Evolutionary conservation across 2,797 vertebrate species (phyloP).

Genomic region (Natrix natrix): DNA sequence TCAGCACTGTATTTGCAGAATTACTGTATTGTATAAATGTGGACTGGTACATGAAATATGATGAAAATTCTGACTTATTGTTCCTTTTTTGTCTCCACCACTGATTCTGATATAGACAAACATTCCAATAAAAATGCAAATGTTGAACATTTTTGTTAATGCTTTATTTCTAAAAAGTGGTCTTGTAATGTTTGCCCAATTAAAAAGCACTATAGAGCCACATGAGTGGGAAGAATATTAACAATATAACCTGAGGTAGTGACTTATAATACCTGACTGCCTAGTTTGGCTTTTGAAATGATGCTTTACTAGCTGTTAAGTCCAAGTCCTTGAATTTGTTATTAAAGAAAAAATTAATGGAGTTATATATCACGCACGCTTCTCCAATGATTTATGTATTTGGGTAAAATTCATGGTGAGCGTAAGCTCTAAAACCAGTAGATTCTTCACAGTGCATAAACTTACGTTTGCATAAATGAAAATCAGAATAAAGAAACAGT

Average conservation of each 20-base stretch:
- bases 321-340: conserved; percentile 8
- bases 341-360: neutral
- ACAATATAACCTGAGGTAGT: neutral
- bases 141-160: neutral
- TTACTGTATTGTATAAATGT: conserved; percentile 49
- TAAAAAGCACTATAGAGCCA: conserved; percentile 14
- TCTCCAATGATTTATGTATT: conserved; percentile 22
- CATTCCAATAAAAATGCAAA: conserved; percentile 25
- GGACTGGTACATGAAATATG: neutral
- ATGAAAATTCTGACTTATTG: neutral
- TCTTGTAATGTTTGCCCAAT: neutral
- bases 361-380: neutral
- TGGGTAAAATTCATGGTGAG: conserved; percentile 14
- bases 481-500: neutral
- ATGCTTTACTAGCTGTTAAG: conserved; percentile 26
- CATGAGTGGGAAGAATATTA: conserved; percentile 16
- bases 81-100: neutral
- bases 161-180: neutral
- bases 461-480: conserved; percentile 25
- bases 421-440: conserved; percentile 14
- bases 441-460: conserved; percentile 19
- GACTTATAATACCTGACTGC: neutral
- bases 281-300: conserved; percentile 3
- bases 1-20: conserved; percentile 63
- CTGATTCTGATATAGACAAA: neutral